Base-by-base conservation (phyloP, 2,888 invertebrate genomes). In the Callyntrura guangdongensis region DNA sequence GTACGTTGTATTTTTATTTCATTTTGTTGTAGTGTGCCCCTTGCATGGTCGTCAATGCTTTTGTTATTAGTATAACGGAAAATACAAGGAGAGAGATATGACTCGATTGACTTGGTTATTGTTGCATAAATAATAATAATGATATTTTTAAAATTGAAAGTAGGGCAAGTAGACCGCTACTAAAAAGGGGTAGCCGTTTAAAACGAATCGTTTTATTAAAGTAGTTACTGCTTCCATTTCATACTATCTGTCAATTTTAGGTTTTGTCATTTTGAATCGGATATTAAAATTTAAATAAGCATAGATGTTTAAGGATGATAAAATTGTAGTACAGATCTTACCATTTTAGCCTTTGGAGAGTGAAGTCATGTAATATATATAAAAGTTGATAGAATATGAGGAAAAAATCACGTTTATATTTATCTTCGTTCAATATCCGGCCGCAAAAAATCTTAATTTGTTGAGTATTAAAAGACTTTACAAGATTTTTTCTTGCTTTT, bases 71-170 rank as follows among this genome's bases (percentile, higher is more conserved):
- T 77, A 49, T 47, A 82, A 79, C 4, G 79, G 49, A 86, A 74
- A 87, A 87, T 81, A 36, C 36, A 36, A 6, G 6, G 36, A 36
- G 3, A 36, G 36, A 72, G 69, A 87, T 69, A 47, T 81, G 56
- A 72, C 56, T 17, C 72, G 82, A 72, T 82, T 82, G 82, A 72
- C 56, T 88, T 74, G 72, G 82, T 85, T 74, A 74, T 88, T 36
- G 79, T 25, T 87, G 45, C 61, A 72, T 56, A 74, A 25, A 22
- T 17, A 45, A 83, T n/a, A n/a, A 20, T 6, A 11, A 85, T 36
- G 3, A 36, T 36, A 36, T 86, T 74, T 82, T 36, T n/a, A 64
- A 25, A 69, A 84, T 69, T 12, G 72, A 82, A 88, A 82, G 69
- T 88, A 45, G 88, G 72, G 72, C 87, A 64, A 49, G 74, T 74